These are phyloP conservation scores for Catagonus wagneri DNA, from an alignment of 2,113 vertebrate species.

Conservation along the genomic window DNA sequence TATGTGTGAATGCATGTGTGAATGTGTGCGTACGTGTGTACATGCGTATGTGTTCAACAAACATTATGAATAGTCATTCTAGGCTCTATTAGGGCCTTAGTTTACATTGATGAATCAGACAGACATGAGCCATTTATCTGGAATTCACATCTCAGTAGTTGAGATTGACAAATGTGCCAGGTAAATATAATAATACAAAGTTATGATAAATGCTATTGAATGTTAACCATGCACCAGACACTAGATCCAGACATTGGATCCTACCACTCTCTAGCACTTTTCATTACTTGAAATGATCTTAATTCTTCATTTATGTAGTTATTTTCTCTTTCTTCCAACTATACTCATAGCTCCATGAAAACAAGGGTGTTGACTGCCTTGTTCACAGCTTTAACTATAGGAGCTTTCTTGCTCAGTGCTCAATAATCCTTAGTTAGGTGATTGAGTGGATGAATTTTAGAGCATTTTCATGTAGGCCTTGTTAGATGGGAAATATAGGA, in stretches of 20 bases:
- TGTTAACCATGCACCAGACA: neutral
- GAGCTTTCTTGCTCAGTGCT: neutral
- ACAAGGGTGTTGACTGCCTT: neutral
- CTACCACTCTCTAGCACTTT: neutral
- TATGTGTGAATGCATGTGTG: neutral
- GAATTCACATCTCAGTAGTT: neutral
- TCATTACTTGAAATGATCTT: conserved; percentile 35
- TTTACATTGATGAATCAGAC: conserved; percentile 19
- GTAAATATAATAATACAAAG: conserved; percentile 18
- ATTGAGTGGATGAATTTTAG: neutral
- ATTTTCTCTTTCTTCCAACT: neutral
- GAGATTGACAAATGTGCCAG: neutral
- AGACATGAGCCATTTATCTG: neutral
- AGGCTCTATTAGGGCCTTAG: neutral
- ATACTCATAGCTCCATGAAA: neutral
- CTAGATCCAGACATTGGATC: neutral
- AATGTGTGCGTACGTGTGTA: neutral
- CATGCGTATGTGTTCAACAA: neutral
- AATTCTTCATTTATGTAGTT: neutral
- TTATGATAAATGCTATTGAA: neutral
- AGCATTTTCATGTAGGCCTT: neutral
- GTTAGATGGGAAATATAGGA: neutral
- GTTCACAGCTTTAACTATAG: neutral
- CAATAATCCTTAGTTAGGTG: neutral
- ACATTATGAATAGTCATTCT: neutral